Evolutionary conservation across 2,888 invertebrate genomes (phyloP), one percentile per base, ranked within the genome.

Genomic region (Ligdia adustata): DNA sequence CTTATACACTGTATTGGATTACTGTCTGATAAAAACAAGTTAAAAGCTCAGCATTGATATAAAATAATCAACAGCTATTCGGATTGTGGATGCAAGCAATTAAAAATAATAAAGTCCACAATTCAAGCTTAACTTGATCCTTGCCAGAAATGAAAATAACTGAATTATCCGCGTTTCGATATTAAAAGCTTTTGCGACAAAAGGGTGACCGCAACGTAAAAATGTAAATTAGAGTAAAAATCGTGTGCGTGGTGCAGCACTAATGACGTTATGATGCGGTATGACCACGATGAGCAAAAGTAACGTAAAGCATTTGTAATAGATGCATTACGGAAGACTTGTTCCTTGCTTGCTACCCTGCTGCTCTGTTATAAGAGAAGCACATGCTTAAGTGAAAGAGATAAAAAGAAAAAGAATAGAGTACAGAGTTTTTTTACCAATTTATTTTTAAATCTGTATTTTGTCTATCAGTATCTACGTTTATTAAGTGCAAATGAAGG

Each of bases 171-270:
- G 6, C 31, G 28, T 2, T 9, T 26, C 12, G 40, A 29, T 37
- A 32, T 20, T 31, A 29, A 47, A 35, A 29, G 46, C 47, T 35
- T 40, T 47, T 15, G 35, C 24, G 32, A 41, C 34, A 41, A 39
- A 27, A 34, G 26, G 34, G 53, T 60, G 63, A 48, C 57, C 63
- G 53, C 52, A 64, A 69, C 69, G 72, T 79, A 77, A 82, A 80
- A 82, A 80, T 82, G 81, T 75, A 81, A 82, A 82, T 81, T 72
- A 71, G 71, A 72, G 72, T 71, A 41, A 75, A 73, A 79, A 75
- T 72, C 62, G 71, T 71, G 69, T 76, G 76, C 78, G 76, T 77
- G 66, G 72, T 66, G 67, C 76, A 72, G 72, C 76, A 75, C 77
- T 80, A 76, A 78, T 75, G 74, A 45, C 45, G 31, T 52, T 55